These are phyloP conservation scores for Tonatia bakeri DNA, from an alignment of 2,113 vertebrate species.

Conservation along the genomic window DNA sequence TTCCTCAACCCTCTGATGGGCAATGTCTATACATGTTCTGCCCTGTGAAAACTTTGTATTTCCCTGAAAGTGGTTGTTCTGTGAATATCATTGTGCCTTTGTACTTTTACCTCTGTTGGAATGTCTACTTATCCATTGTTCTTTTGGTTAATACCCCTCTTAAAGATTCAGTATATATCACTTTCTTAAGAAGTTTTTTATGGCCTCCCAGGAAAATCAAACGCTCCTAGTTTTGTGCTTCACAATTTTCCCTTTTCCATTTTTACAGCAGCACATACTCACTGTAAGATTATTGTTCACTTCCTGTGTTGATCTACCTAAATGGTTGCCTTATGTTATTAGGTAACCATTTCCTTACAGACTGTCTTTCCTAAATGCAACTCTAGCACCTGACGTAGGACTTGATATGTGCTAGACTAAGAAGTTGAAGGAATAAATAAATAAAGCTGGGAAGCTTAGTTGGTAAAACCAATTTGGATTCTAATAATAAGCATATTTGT, in stretches of 20 bases:
- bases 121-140: neutral
- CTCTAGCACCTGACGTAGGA: neutral
- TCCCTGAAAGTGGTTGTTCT: neutral
- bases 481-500: neutral
- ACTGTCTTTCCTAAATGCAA: neutral
- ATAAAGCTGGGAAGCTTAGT: neutral
- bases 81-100: neutral
- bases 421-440: neutral
- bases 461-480: neutral
- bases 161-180: neutral
- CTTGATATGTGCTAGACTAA: neutral
- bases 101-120: neutral
- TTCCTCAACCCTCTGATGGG: neutral
- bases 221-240: neutral
- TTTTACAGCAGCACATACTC: neutral
- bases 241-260: neutral
- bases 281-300: neutral
- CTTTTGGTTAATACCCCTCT: neutral
- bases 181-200: neutral
- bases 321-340: neutral
- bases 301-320: neutral
- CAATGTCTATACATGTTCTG: neutral
- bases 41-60: neutral
- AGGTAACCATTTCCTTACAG: neutral
- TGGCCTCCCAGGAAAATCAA: neutral